phyloP scores from a whole-genome alignment of 2,797 vertebrate genomes.

The Iguana delicatissima region DNA sequence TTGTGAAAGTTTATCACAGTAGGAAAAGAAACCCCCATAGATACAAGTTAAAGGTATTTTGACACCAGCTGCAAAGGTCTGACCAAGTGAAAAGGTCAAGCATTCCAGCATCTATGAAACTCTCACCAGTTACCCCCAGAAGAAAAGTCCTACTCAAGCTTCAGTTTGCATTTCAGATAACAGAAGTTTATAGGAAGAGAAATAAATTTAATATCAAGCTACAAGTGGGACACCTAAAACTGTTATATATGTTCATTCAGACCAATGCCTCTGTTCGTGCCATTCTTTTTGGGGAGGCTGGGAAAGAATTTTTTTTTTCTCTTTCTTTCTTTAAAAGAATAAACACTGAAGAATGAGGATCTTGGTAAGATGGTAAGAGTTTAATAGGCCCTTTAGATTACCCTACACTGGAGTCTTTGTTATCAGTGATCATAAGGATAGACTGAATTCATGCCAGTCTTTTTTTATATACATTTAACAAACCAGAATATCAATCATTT shows the following conservation, averaged over 20 bases:
- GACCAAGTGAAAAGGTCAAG: conserved; percentile 25
- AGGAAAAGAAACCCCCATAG: conserved; percentile 27
- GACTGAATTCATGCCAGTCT: not conserved
- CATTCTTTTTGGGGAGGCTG: not conserved
- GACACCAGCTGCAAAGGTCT: conserved; percentile 16
- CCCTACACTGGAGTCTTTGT: too few species aligned
- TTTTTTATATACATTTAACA: not conserved
- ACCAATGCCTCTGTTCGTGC: not conserved
- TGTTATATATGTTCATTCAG: not conserved
- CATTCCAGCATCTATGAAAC: not conserved
- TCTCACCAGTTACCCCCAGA: not conserved
- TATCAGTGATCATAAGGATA: not conserved
- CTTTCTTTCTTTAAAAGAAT: not conserved
- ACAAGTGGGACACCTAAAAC: not conserved
- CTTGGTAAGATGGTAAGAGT: not conserved
- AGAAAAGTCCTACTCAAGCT: not conserved
- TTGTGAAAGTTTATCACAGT: conserved; percentile 13
- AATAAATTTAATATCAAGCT: not conserved
- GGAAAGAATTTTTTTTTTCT: not conserved
- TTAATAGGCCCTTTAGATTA: too few species aligned
- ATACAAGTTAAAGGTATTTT: conserved; percentile 1
- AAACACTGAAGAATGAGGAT: not conserved
- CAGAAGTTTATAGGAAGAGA: not conserved
- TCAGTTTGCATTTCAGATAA: not conserved
- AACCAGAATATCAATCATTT: not conserved